These are phyloP conservation scores for Panurus biarmicus DNA, from an alignment of 2,113 vertebrate genomes.

Conservation along the genomic window DNA sequence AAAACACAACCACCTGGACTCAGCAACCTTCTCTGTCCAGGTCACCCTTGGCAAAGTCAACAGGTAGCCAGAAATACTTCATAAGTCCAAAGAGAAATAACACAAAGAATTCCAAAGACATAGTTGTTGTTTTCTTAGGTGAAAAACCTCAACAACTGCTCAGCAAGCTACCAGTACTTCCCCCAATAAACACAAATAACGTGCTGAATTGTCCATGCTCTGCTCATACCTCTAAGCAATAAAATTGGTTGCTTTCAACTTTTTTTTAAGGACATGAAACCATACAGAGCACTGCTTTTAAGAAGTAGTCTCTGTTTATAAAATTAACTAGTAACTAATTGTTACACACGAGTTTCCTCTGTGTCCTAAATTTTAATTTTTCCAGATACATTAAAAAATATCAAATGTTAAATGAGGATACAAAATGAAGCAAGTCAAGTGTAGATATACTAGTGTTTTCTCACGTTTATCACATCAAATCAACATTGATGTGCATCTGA, in stretches of 20 bases:
- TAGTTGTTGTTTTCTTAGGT: background rate
- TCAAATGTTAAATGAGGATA: background rate
- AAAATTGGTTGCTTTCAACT: background rate
- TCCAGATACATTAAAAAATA: background rate
- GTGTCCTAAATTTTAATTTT: background rate
- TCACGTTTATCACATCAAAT: background rate
- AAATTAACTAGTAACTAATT: background rate
- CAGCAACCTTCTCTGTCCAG: background rate
- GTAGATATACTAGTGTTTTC: background rate
- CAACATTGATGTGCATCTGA: background rate
- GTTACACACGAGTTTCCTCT: background rate
- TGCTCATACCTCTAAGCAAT: background rate
- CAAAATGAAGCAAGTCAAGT: background rate
- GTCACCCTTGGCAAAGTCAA: background rate
- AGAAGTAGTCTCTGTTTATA: background rate
- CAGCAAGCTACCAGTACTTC: background rate
- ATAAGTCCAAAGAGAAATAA: background rate
- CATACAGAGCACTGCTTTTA: background rate
- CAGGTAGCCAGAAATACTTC: background rate
- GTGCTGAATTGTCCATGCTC: background rate
- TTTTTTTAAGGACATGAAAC: background rate
- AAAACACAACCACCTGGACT: background rate
- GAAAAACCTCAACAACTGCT: background rate
- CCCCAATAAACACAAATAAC: background rate
- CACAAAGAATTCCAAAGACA: background rate